These are phyloP conservation scores for Opisthocomus hoazin DNA, from an alignment of 2,113 vertebrate species.

Conservation along the genomic window DNA sequence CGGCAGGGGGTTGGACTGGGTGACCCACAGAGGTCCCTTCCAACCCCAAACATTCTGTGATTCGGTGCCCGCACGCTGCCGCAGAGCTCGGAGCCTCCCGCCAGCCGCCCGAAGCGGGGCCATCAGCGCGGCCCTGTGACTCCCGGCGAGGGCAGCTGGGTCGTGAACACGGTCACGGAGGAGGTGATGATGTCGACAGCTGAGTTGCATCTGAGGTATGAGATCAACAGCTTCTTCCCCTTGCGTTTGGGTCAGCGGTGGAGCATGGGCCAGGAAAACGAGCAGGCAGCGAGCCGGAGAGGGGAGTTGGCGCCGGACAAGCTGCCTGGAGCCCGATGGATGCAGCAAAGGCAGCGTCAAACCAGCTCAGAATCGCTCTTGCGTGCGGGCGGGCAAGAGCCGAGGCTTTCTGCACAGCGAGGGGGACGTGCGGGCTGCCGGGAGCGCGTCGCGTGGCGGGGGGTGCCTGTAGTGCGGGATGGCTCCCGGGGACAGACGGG, in stretches of 20 bases:
- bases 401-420: accelerated
- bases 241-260: neutral
- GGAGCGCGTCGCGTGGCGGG: neutral
- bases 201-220: accelerated
- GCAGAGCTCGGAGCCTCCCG: no score
- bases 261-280: neutral
- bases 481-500: neutral
- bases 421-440: accelerated
- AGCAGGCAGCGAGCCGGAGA: neutral
- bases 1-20: no score
- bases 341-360: neutral
- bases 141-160: no score
- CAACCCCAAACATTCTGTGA: no score
- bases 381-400: accelerated
- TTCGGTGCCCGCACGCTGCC: no score
- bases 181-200: neutral
- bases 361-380: accelerated
- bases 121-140: no score
- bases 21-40: no score
- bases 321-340: accelerated
- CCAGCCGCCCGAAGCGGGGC: no score
- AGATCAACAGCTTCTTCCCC: neutral
- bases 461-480: accelerated
- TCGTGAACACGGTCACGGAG: neutral
- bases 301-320: accelerated